Evolutionary conservation across 1,140 invertebrate genomes (phyloP), one percentile per base, ranked within the genome.

Genomic region (Hypsibius dujardini): DNA sequence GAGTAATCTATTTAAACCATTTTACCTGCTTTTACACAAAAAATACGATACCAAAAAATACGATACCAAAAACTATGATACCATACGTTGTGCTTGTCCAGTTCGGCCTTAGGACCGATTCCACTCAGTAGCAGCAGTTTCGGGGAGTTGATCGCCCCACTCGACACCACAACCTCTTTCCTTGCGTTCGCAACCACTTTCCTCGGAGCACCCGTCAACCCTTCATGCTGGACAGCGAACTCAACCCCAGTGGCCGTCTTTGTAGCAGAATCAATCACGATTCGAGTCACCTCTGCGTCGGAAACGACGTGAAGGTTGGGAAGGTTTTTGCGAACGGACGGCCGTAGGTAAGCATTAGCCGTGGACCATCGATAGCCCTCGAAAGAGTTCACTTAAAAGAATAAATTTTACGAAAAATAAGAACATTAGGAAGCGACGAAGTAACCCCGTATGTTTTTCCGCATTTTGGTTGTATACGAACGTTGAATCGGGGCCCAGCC

Each of bases 71-170:
- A 50, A 86, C 79, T 62, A 28, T 28, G 28, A 28, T 28, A 28
- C 28, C 28, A 28, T 28, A 28, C 28, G 28, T 28, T 28, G 28
- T 28, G 28, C 28, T 28, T 28, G 28, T 81, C 77, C 3, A 92
- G 79, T 77, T 91, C 87, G 59, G 84, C 79, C 45, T 77, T 83
- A 0, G 90, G 90, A 1, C 90, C 91, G 60, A 93, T 83, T 0
- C 91, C 91, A 0, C 89, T 92, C 0, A 93, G 76, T 89, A 93
- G 90, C 70, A 94, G 77, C 47, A 94, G 77, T 74, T 90, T 88
- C 0, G 90, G 87, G 28, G 84, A 86, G 73, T 87, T 87, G 1
- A 89, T 85, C 0, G 87, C 87, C 0, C 90, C 90, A 0, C 85
- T 87, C 45, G 85, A 85, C 1, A 89, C 42, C n/a, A 90, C 87